phyloP scores from a whole-genome alignment of 2,888 invertebrate genomes.

The Agrochola litura region DNA sequence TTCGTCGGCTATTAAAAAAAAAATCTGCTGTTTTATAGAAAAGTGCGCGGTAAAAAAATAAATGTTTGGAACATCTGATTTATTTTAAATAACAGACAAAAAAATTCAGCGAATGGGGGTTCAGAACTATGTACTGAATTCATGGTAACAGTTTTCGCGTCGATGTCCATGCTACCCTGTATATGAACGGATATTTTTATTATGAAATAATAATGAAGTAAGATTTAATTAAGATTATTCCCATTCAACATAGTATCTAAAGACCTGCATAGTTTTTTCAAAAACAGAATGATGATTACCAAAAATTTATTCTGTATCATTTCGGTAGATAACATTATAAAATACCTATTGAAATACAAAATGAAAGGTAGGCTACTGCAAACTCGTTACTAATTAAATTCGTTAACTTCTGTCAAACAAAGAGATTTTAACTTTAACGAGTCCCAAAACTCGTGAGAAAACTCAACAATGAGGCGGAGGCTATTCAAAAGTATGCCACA shows the following conservation, averaged over 20 bases:
- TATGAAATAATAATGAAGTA: too few species aligned
- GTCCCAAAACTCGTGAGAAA: constrained; percentile 52
- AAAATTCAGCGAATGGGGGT: too few species aligned
- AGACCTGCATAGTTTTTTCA: not conserved
- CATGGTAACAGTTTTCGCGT: too few species aligned
- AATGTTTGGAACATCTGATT: too few species aligned
- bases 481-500: constrained; percentile 41
- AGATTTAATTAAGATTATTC: not conserved
- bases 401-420: constrained; percentile 58
- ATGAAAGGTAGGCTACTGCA: constrained; percentile 32
- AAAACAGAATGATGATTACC: not conserved
- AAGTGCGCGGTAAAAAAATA: too few species aligned
- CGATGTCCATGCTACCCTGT: too few species aligned
- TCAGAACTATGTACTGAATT: too few species aligned
- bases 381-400: constrained; percentile 59
- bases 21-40: too few species aligned
- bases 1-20: too few species aligned
- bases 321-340: not conserved
- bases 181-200: too few species aligned
- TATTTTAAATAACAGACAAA: too few species aligned
- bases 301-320: not conserved
- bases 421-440: constrained; percentile 62
- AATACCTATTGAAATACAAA: constrained; percentile 21
- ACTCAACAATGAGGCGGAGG: constrained; percentile 43
- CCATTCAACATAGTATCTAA: too few species aligned